Evolutionary conservation across 2,797 vertebrate species (phyloP), one percentile per base, ranked within the genome.

Genomic region (Paedocypris micromegethes): DNA sequence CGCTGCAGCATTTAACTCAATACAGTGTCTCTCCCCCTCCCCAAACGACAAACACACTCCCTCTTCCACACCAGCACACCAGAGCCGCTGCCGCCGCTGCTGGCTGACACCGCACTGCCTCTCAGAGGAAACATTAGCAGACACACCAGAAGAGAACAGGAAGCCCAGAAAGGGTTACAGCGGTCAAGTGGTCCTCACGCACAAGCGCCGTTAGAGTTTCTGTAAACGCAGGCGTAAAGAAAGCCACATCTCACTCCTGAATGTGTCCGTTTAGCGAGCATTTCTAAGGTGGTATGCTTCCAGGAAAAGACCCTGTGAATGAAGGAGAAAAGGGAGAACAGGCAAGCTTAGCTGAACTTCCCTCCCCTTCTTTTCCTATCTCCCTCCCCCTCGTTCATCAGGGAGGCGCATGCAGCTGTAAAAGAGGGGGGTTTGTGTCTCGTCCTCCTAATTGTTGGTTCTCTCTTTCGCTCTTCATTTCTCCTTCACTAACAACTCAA

Each of bases 1-100:
- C 70, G 75, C 77, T 79, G 77, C 75, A 76, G 77, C 63, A 62
- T 72, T 79, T 72, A 72, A 76, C 75, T 75, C 75, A 71, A 77
- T 74, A 73, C 64, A 79, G 64, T 63, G 71, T 45, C 49, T 71
- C 67, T 73, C 67, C 71, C 67, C 74, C 77, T 73, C 72, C 77
- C 71, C 70, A 66, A 66, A 75, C 43, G 69, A 73, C 71, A 72
- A 73, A 69, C 46, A 52, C 68, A 68, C 43, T 53, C 72, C 47
- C 72, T 66, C 70, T 55, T 70, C 39, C 76, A 67, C 68, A 67
- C 74, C 67, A 72, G 64, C 47, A 55, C 71, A 73, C 56, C 49
- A 58, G 40, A 51, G 50, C 66, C 48, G 66, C 61, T 44, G 59
- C 66, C 58, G 43, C 58, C 60, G 54, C 42, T 56, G 43, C 75